Evolutionary conservation across 2,113 vertebrate genomes (phyloP), one percentile per base, ranked within the genome.

Genomic region (Prinia subflava): DNA sequence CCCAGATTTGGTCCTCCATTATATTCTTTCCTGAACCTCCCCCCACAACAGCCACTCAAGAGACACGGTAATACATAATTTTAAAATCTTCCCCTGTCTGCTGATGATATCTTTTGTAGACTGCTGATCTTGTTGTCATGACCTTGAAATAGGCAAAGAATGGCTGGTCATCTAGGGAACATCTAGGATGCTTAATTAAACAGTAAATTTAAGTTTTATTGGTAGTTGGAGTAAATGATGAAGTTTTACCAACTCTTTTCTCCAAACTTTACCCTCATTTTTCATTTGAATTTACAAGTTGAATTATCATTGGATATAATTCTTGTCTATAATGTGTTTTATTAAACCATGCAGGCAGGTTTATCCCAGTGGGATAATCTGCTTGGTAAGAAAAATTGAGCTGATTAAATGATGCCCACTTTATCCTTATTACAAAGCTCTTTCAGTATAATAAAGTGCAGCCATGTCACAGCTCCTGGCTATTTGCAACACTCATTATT

Each of bases 181-280:
- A 80, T 88, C 60, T 87, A 93, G 89, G 77, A 95, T 89, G 79
- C 95, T 97, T 98, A 97, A 97, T 97, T 96, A 97, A 97, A 21
- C 86, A 93, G 83, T 96, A 97, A 97, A 97, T 97, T 93, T 96
- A 57, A 87, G 49, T 90, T 97, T 96, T 93, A 96, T 59, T 81
- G 85, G 62, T 89, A 85, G 56, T 41, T 94, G 56, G 74, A 92
- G 63, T 95, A 96, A 97, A 96, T 88, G n/a, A 96, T 80, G 88
- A 87, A 95, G n/a, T 82, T 92, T 96, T 95, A 71, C 35, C 19
- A 71, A 86, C 93, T 83, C 57, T 90, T 94, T 59, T 88, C 47
- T 95, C 77, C 41, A 86, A 96, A 95, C 30, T 93, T 64, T 69
- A 93, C 68, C 74, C 47, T 82, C 28, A 65, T 96, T 90, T 97